A percentile compares a stretch with the other conserved stretches of the same genome.
Conservation (phyloP, 1,140 invertebrate species). For the Anoplophora glabripennis region DNA sequence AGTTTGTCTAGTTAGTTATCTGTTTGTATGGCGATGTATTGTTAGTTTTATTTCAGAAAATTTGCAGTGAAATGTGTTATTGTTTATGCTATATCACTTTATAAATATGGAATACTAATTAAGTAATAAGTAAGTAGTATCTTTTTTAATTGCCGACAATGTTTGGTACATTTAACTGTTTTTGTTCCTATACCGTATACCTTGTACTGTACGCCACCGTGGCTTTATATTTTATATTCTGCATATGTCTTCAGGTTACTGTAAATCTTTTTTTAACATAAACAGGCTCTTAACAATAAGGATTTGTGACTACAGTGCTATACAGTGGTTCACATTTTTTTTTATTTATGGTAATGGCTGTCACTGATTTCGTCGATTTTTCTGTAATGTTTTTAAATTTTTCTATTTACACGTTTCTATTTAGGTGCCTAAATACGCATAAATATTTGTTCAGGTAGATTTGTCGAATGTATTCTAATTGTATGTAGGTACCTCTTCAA, state of each 20-base stretch:
- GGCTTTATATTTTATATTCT: constrained; percentile 7
- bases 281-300: background rate
- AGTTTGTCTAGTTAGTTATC: background rate
- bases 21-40: constrained; percentile 1
- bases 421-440: background rate
- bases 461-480: background rate
- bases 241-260: background rate
- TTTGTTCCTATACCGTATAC: constrained; percentile 8
- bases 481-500: background rate
- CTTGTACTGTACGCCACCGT: constrained; percentile 5
- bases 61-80: background rate
- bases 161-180: background rate
- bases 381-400: background rate
- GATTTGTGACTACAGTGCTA: no score
- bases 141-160: background rate
- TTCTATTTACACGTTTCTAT: background rate
- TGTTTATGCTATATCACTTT: background rate
- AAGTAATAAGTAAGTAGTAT: background rate
- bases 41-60: background rate
- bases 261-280: background rate
- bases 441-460: background rate
- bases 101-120: background rate
- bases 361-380: background rate
- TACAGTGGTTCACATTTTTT: background rate
- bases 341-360: no score